Evolutionary conservation across 2,797 vertebrate species (phyloP).

Genomic region (Merluccius polli): DNA sequence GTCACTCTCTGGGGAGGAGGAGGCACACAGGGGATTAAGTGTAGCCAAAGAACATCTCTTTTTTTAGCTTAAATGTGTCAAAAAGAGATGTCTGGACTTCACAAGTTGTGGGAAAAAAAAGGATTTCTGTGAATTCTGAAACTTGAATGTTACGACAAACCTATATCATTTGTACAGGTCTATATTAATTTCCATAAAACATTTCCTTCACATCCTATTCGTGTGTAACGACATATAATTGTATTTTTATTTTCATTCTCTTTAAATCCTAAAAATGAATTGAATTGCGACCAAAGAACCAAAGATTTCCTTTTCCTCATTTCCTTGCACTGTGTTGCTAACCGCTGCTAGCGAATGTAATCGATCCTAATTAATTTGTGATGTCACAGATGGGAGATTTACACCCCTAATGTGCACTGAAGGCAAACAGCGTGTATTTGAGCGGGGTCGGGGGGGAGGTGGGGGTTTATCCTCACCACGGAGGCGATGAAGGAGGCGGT

Average conservation of each 20-base stretch:
- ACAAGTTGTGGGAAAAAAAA: neutral
- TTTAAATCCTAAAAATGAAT: no score
- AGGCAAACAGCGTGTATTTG: neutral
- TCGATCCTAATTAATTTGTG: neutral
- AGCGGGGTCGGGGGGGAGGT: neutral
- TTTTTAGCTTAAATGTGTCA: neutral
- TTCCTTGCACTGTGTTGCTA: no score
- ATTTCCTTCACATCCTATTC: neutral
- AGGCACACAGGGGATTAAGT: neutral
- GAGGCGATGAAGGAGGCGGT: slow-evolving; percentile 86
- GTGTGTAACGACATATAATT: neutral
- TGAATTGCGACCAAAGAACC: no score
- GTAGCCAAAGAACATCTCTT: neutral
- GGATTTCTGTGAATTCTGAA: no score
- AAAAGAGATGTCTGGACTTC: neutral
- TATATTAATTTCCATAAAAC: neutral
- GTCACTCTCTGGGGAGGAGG: slow-evolving; percentile 77
- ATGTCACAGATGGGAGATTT: neutral
- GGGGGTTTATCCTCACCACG: slow-evolving; percentile 74
- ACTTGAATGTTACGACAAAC: neutral
- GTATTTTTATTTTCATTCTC: neutral
- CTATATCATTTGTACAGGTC: neutral
- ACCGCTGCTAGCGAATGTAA: neutral
- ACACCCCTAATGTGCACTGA: neutral
- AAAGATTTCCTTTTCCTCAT: neutral